These are phyloP conservation scores for Helicolenus hilgendorfi DNA, from an alignment of 2,797 vertebrate species.

Conservation along the genomic window DNA sequence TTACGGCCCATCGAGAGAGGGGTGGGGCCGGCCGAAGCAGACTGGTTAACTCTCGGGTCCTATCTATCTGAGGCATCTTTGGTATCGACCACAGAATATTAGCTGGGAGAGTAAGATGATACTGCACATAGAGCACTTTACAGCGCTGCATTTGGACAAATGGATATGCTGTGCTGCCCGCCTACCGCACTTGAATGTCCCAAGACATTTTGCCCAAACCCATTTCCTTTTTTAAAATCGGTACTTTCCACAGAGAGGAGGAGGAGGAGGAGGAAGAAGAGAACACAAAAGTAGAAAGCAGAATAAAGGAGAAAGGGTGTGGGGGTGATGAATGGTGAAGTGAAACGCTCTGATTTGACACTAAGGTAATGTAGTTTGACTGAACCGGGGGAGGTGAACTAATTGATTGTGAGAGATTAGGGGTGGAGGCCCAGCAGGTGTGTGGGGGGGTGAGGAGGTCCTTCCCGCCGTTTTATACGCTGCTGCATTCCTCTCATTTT, in stretches of 20 bases:
- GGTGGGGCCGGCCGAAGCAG: constrained; percentile 70
- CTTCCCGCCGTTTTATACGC: constrained; percentile 74
- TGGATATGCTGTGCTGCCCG: constrained; percentile 63
- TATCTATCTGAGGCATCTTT: constrained; percentile 86
- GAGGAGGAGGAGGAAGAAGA: constrained; percentile 2
- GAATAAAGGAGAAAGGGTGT: constrained; percentile 39
- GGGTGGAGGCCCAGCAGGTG: constrained; percentile 89
- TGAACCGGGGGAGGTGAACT: constrained; percentile 86
- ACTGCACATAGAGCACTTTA: constrained; percentile 80
- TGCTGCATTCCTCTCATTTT: constrained; percentile 85
- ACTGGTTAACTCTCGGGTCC: constrained; percentile 80
- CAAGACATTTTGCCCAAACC: constrained; percentile 66
- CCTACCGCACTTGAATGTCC: constrained; percentile 68
- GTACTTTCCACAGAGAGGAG: constrained; percentile 55
- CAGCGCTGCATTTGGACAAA: constrained; percentile 74
- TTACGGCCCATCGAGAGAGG: constrained; percentile 78
- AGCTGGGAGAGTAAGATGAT: constrained; percentile 84
- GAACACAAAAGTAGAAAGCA: constrained; percentile 55
- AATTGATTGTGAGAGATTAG: constrained; percentile 89
- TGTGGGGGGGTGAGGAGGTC: constrained; percentile 66
- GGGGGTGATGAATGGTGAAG: constrained; percentile 52
- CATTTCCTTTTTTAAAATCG: constrained; percentile 75
- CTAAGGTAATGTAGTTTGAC: constrained; percentile 84
- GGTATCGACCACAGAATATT: constrained; percentile 84
- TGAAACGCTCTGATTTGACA: constrained; percentile 82